Conservation (phyloP, 2,888 invertebrate genomes). For the Hermaeophaga mercurialis region DNA sequence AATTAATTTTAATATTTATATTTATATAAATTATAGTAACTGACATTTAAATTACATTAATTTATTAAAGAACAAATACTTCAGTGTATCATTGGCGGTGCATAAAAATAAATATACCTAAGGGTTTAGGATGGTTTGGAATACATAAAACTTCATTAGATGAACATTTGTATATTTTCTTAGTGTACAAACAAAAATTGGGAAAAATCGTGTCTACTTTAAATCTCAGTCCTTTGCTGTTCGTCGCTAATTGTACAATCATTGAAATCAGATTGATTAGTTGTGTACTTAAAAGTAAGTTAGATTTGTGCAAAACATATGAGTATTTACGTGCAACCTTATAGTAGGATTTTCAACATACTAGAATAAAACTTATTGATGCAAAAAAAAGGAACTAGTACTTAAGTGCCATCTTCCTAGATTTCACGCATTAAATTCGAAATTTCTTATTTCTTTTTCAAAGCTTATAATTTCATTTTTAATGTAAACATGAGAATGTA, state of each 20-base stretch:
- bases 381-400: conserved; percentile 11
- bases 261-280: conserved; percentile 5
- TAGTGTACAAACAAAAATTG: conserved; percentile 11
- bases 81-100: no score
- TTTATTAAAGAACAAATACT: no score
- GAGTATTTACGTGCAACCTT: conserved; percentile 13
- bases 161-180: conserved; percentile 8
- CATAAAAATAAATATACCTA: no score
- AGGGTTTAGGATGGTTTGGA: no score
- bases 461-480: no score
- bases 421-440: neutral
- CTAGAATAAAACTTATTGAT: conserved; percentile 3
- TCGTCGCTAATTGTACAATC: conserved; percentile 8
- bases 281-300: conserved; percentile 9
- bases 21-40: no score
- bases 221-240: conserved; percentile 12
- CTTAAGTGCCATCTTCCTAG: conserved; percentile 7
- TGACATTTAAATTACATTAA: no score
- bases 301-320: conserved; percentile 14
- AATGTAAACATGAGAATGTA: no score
- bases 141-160: conserved; percentile 3
- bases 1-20: no score
- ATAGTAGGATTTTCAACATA: neutral
- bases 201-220: conserved; percentile 1
- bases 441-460: no score